Evolutionary conservation across 2,113 vertebrate genomes (phyloP).

Genomic region (Syngnathus floridae): DNA sequence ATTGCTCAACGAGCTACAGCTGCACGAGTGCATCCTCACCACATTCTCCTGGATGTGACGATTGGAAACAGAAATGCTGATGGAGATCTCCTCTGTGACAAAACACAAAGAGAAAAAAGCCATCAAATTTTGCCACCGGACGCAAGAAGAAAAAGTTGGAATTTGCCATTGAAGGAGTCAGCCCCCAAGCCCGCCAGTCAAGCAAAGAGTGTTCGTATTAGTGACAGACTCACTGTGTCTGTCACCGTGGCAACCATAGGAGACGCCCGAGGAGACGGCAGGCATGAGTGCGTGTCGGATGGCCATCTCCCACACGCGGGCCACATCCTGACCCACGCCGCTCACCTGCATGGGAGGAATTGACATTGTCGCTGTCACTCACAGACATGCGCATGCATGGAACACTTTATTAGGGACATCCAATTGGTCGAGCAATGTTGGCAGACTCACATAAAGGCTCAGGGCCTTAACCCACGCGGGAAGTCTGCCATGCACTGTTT

Average conservation of each 20-base stretch:
- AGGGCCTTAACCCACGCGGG: no score
- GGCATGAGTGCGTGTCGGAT: slow-evolving; percentile 96
- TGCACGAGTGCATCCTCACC: slow-evolving; percentile 70
- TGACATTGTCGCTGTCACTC: neutral
- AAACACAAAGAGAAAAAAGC: slow-evolving; percentile 2
- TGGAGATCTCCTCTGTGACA: slow-evolving; percentile 82
- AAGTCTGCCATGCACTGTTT: no score
- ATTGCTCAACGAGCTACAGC: neutral
- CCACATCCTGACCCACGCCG: slow-evolving; percentile 81
- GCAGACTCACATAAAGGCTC: no score
- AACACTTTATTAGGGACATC: neutral
- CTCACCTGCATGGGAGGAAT: slow-evolving; percentile 64
- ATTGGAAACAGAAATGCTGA: slow-evolving; percentile 97
- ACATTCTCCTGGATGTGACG: slow-evolving; percentile 96
- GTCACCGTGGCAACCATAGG: slow-evolving; percentile 68
- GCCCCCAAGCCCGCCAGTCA: neutral
- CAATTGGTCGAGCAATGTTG: no score
- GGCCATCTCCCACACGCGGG: slow-evolving; percentile 93
- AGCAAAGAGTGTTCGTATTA: no score
- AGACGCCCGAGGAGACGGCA: slow-evolving; percentile 82
- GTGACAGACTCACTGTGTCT: slow-evolving; percentile 78
- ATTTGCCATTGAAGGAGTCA: slow-evolving; percentile 21
- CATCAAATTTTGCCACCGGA: no score
- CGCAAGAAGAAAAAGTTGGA: no score
- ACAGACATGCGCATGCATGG: neutral